Evolutionary conservation across 2,113 vertebrate species (phyloP).

Genomic region (Trogon surrucura): DNA sequence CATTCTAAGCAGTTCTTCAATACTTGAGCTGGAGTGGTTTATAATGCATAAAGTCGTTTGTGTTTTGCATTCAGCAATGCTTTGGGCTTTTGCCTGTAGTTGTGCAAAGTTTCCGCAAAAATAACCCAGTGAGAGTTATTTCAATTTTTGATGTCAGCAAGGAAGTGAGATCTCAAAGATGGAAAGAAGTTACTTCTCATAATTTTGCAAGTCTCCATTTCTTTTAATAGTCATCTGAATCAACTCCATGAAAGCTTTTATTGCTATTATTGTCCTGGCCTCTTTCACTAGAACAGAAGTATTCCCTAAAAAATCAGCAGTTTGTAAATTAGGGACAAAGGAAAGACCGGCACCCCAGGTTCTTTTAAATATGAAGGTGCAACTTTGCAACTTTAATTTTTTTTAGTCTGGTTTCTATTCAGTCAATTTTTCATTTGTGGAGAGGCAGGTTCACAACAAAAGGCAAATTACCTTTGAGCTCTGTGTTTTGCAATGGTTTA

Average conservation of each 20-base stretch:
- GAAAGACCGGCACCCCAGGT: neutral
- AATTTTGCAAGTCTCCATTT: neutral
- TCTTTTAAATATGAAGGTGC: neutral
- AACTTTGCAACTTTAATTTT: neutral
- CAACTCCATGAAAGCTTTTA: neutral
- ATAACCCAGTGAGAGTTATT: neutral
- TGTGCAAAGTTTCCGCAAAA: conserved; percentile 9
- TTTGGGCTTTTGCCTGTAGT: conserved; percentile 4
- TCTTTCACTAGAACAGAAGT: neutral
- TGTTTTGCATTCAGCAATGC: neutral
- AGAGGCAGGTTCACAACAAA: neutral
- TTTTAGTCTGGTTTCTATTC: neutral
- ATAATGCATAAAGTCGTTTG: neutral
- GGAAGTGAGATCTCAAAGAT: neutral
- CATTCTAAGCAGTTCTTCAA: neutral
- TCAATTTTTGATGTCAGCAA: neutral
- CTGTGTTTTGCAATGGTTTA: neutral
- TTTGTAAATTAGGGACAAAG: neutral
- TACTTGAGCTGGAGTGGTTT: neutral
- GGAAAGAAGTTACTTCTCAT: neutral
- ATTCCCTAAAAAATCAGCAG: neutral
- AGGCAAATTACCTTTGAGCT: neutral
- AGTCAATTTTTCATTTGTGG: neutral
- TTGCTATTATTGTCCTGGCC: neutral
- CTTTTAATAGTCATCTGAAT: neutral